Evolutionary conservation across 2,888 invertebrate genomes (phyloP).

Genomic region (Drosophila pullipes): DNA sequence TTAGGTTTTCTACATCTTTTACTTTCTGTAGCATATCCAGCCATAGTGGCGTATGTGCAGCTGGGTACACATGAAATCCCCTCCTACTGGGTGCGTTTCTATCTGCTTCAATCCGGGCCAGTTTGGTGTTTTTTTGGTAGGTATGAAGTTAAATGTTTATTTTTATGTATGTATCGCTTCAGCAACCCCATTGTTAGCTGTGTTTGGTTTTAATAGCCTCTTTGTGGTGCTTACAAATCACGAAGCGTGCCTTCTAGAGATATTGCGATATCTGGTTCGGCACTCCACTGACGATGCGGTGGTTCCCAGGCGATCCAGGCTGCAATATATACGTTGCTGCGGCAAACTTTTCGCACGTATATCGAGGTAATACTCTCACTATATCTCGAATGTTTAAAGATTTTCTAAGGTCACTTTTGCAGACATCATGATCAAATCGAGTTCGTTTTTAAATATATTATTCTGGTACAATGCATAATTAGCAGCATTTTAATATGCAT

Average conservation of each 20-base stretch:
- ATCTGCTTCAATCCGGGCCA: slow-evolving; percentile 62
- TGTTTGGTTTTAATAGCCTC: slow-evolving; percentile 72
- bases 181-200: slow-evolving; percentile 44
- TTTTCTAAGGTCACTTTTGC: background rate
- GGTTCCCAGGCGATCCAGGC: slow-evolving; percentile 59
- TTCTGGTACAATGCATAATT: slow-evolving; percentile 67
- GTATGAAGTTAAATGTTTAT: background rate
- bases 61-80: slow-evolving; percentile 61
- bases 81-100: slow-evolving; percentile 61
- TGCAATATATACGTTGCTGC: slow-evolving; percentile 67
- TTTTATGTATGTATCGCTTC: background rate
- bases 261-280: slow-evolving; percentile 65
- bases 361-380: slow-evolving; percentile 44
- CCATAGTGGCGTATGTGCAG: slow-evolving; percentile 53
- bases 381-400: background rate
- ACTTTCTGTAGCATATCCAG: slow-evolving; percentile 59
- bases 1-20: background rate
- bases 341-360: slow-evolving; percentile 66
- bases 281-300: slow-evolving; percentile 63
- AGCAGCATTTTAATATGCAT: slow-evolving; percentile 76
- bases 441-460: slow-evolving; percentile 69
- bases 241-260: slow-evolving; percentile 67
- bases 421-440: slow-evolving; percentile 68
- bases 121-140: slow-evolving; percentile 68
- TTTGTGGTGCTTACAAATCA: slow-evolving; percentile 72